Evolutionary conservation across 2,888 invertebrate genomes (phyloP), one percentile per base, ranked within the genome.

Genomic region (Choristoneura rosaceana): DNA sequence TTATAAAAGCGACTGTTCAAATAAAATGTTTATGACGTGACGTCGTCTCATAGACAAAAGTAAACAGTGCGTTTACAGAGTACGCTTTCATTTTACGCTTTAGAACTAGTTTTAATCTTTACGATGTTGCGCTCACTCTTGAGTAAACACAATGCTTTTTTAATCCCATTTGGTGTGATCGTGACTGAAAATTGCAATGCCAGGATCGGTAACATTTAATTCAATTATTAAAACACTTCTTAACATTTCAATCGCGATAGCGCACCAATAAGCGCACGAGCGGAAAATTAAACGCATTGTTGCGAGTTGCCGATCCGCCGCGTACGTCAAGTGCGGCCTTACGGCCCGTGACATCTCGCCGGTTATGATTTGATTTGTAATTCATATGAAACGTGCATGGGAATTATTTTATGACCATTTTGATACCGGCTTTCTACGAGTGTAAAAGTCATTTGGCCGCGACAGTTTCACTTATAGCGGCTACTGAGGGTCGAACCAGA

Each of bases 281-380:
- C 93, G 91, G 84, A 89, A 92, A 94, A 92, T 92, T 87, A 89
- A 91, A 84, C 86, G 81, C 86, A 91, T 91, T 92, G 90, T 90
- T 88, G 85, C 84, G 83, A 89, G 86, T 81, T 80, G 82, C 80
- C 82, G 82, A 83, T 86, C 84, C 78, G 76, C 84, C 78, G 76
- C 80, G 84, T 85, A 84, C 81, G 82, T 81, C 84, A 85, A 55
- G 55, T 55, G 55, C 55, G 82, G 84, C 86, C 86, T 64, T 64
- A 62, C 62, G 62, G 62, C 25, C 33, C 43, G 17, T 62, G 62
- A 45, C 43, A 62, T 62, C 43, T 50, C 64, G 15, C 47, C 34
- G 10, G 41, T 41, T 34, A 50, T 15, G 47, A 64, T 64, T 64
- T 34, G 33, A 59, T 59, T 59, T 59, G 59, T 59, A 59, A 59